phyloP scores from a whole-genome alignment of 2,113 vertebrate genomes.

The Orientallactaga bullata region DNA sequence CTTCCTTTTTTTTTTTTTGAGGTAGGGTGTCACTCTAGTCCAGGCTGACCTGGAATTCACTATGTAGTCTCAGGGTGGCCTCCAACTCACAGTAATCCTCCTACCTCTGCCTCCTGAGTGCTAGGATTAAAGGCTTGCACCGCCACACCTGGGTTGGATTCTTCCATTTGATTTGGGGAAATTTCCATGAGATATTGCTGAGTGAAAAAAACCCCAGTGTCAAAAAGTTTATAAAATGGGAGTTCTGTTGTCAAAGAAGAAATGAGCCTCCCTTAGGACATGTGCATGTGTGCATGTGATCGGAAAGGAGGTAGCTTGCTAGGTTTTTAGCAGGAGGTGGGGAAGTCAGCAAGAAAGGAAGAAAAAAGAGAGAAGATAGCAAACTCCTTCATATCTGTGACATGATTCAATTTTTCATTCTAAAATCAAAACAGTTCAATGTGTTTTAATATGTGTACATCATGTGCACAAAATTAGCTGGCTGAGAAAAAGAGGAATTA shows the following conservation, averaged over 20 bases:
- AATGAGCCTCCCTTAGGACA: background rate
- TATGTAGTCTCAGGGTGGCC: too few species aligned
- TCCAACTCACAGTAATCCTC: too few species aligned
- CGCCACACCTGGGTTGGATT: too few species aligned
- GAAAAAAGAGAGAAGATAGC: background rate
- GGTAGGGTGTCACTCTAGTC: too few species aligned
- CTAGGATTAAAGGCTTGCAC: too few species aligned
- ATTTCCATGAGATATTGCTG: slow-evolving; percentile 16
- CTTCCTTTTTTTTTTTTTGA: too few species aligned
- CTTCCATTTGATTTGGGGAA: background rate
- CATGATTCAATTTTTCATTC: background rate
- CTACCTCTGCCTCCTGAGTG: too few species aligned
- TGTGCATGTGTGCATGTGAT: background rate
- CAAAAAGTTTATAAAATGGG: background rate
- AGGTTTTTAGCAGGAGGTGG: background rate
- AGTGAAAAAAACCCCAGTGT: slow-evolving; percentile 27
- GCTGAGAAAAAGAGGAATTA: background rate
- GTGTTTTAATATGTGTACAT: background rate
- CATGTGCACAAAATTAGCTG: background rate
- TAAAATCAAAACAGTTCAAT: background rate
- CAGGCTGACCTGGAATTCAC: too few species aligned
- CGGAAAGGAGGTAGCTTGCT: background rate
- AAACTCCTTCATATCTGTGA: background rate
- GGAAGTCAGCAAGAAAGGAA: background rate
- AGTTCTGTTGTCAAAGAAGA: slow-evolving; percentile 52